Base-by-base conservation (phyloP, 2,797 vertebrate species). In the Sardinella longiceps region DNA sequence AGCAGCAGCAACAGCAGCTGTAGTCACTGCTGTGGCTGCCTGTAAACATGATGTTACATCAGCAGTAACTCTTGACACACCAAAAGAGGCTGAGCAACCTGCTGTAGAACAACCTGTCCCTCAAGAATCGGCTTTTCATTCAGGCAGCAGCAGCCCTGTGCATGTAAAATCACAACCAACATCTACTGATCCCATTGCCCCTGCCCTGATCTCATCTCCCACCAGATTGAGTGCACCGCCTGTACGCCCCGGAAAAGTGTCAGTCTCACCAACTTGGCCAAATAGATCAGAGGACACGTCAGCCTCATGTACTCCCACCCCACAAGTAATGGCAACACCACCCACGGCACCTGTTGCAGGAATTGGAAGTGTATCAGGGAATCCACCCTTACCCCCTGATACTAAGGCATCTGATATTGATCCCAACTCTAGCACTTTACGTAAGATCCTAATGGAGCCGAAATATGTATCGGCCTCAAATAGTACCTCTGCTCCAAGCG, bases 381-480 rank as follows among this genome's bases (percentile, higher is more conserved):
- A 96, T 89, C 96, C 98, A 0, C 96, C 98, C 0, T 94, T 98
- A 86, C 98, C 98, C 0, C 97, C 98, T 0, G 98, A 99, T 89
- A 99, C 98, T 0, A 99, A 99, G 93, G 98, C 98, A 0, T 99
- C 98, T 0, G 98, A 99, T 82, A 91, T 99, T 0, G 97, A 99
- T 86, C 94, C 97, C 0, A 98, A 95, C 90, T 99, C 98, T 43
- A 99, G 98, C 90, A 99, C 98, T 0, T 93, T 99, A 91, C 95
- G 98, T 87, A 99, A 99, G 93, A 99, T 99, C 84, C 94, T 99
- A 84, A 99, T 99, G 98, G 98, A 99, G 91, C 98, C 98, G 37
- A 99, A 99, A 85, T 99, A 99, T 0, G 97, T 98, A 0, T 97
- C 98, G 0, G 95, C 98, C 0, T 93, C 97, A 0, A 96, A 95